A percentile compares a stretch with the other conserved stretches of the same genome.
These are phyloP conservation scores for Beaufortia kweichowensis DNA, from an alignment of 2,113 vertebrate genomes.

Conservation along the genomic window DNA sequence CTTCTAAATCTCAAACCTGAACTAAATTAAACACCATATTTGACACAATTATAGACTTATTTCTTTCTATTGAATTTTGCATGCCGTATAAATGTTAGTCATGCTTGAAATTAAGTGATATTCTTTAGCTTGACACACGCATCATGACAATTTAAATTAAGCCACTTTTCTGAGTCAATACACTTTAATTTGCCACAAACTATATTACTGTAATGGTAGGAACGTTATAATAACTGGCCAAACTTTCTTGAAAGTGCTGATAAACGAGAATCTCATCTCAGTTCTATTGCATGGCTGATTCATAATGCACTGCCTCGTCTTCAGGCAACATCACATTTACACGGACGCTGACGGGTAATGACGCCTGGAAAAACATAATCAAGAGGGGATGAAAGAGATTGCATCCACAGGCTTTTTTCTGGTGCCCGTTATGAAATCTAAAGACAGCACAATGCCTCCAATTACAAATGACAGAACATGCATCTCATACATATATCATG, in stretches of 20 bases:
- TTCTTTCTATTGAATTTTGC: too few species aligned
- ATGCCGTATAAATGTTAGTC: too few species aligned
- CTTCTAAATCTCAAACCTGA: too few species aligned
- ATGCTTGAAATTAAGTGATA: too few species aligned
- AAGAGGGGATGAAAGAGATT: background rate
- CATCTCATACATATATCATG: background rate
- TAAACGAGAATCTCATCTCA: background rate
- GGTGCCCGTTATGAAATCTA: background rate
- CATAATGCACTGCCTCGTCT: background rate
- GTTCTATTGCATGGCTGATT: background rate
- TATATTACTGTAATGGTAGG: too few species aligned
- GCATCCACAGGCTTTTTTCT: background rate
- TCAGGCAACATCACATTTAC: background rate
- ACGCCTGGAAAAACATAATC: background rate
- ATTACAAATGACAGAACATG: background rate
- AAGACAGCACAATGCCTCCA: background rate
- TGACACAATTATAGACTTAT: too few species aligned
- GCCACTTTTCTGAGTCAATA: too few species aligned
- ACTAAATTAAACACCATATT: too few species aligned
- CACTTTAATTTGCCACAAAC: too few species aligned
- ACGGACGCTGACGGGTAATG: background rate
- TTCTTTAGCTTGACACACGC: too few species aligned
- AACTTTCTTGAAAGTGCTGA: background rate
- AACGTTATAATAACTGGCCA: too few species aligned
- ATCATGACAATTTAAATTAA: too few species aligned